Evolutionary conservation across 2,113 vertebrate genomes (phyloP).

Genomic region (Bostrychus sinensis): DNA sequence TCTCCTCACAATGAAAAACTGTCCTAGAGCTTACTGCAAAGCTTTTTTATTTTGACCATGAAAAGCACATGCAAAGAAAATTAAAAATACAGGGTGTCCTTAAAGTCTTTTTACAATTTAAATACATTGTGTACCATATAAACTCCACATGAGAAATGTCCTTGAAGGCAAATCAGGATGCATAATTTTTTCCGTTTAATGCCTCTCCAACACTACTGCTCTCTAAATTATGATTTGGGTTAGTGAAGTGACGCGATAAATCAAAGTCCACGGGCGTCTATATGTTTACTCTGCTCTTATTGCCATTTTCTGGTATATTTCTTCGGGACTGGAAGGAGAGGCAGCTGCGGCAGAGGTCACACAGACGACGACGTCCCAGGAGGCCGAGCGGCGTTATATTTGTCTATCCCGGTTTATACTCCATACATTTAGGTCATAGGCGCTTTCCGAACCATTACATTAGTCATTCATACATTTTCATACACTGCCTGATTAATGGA

Average conservation of each 20-base stretch:
- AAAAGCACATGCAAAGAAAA: too few relatives aligned
- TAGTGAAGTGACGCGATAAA: conserved; percentile 45
- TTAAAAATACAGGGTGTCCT: too few relatives aligned
- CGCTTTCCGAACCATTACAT: neutral
- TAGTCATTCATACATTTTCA: neutral
- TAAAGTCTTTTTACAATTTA: too few relatives aligned
- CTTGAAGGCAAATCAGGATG: too few relatives aligned
- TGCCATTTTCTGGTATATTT: conserved; percentile 16
- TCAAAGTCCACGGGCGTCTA: conserved; percentile 43
- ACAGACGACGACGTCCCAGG: conserved; percentile 53
- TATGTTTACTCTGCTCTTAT: conserved; percentile 44
- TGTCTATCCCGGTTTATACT: conserved; percentile 31
- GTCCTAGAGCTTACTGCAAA: too few relatives aligned
- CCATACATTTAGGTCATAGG: conserved; percentile 3
- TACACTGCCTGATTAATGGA: neutral
- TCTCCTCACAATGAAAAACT: too few relatives aligned
- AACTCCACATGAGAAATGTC: too few relatives aligned
- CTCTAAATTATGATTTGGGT: conserved; percentile 26
- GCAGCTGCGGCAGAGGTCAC: conserved; percentile 63
- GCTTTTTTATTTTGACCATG: too few relatives aligned
- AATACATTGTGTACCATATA: too few relatives aligned
- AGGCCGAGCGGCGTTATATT: conserved; percentile 37
- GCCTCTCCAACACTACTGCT: too few relatives aligned
- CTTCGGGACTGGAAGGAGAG: conserved; percentile 37
- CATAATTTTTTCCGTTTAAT: too few relatives aligned